phyloP scores from a whole-genome alignment of 2,113 vertebrate species.

The Semnopithecus entellus region DNA sequence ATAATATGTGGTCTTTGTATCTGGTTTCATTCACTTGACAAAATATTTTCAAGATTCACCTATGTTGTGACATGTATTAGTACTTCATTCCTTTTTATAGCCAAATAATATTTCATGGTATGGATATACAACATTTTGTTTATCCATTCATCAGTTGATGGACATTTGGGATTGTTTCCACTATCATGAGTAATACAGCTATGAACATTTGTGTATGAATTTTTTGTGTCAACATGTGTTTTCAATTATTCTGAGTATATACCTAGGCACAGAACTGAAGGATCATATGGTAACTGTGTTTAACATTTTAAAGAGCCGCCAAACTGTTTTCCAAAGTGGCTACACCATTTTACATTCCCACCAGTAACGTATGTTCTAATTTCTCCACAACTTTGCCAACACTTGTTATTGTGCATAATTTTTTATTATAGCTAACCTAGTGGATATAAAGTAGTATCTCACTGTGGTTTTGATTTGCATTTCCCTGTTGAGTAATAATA shows the following conservation, averaged over 20 bases:
- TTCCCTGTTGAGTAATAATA: background rate
- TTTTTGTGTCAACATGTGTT: background rate
- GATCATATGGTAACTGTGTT: background rate
- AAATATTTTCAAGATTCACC: background rate
- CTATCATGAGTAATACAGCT: background rate
- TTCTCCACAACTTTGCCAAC: background rate
- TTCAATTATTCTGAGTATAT: constrained; percentile 12
- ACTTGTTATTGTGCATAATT: constrained; percentile 12
- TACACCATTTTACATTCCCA: background rate
- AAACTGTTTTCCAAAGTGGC: background rate
- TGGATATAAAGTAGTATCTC: background rate
- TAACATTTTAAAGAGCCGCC: constrained; percentile 21
- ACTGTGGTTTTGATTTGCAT: background rate
- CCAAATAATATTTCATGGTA: background rate
- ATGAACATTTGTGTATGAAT: background rate
- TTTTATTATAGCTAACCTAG: background rate
- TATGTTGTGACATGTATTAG: background rate
- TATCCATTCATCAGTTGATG: background rate
- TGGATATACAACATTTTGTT: background rate
- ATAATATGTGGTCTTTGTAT: background rate
- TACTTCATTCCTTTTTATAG: background rate
- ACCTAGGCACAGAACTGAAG: background rate
- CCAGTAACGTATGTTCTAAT: background rate
- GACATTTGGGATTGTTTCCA: background rate
- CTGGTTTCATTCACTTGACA: background rate